phyloP scores from a whole-genome alignment of 2,113 vertebrate species.

The Aldabrachelys gigantea region DNA sequence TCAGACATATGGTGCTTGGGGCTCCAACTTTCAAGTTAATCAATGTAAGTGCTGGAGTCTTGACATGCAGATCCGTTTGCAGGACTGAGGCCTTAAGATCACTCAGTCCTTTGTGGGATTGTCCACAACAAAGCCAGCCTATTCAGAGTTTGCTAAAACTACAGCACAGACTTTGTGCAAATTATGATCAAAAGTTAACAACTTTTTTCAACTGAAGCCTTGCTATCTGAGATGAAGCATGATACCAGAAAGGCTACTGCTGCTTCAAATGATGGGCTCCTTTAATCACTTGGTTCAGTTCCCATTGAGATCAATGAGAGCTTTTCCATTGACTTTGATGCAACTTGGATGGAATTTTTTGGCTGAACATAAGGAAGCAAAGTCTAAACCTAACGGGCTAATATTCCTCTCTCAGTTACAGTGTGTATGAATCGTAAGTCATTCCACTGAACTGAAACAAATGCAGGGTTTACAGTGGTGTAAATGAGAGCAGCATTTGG shows the following conservation, averaged over 20 bases:
- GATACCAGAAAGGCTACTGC: not conserved
- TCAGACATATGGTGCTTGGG: not conserved
- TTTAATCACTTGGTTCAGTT: not conserved
- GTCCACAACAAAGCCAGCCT: not conserved
- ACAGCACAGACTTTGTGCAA: not conserved
- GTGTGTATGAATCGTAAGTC: not conserved
- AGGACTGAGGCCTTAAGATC: not conserved
- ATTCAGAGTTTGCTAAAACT: not conserved
- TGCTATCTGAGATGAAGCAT: not conserved
- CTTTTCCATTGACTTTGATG: fast-evolving
- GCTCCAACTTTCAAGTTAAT: not conserved
- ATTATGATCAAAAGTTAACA: fast-evolving
- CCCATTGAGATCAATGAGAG: not conserved
- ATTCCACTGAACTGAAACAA: not conserved
- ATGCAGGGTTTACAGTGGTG: not conserved
- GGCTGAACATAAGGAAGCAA: not conserved
- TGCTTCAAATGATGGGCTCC: not conserved
- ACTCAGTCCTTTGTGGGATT: not conserved
- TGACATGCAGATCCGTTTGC: not conserved
- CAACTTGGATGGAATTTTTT: not conserved
- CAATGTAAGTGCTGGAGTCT: not conserved
- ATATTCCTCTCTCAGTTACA: not conserved
- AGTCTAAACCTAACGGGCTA: not conserved
- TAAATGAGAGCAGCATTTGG: not conserved
- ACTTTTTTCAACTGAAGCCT: not conserved